Evolutionary conservation across 2,888 invertebrate species (phyloP).

Genomic region (Mimumesa dahlbomi): DNA sequence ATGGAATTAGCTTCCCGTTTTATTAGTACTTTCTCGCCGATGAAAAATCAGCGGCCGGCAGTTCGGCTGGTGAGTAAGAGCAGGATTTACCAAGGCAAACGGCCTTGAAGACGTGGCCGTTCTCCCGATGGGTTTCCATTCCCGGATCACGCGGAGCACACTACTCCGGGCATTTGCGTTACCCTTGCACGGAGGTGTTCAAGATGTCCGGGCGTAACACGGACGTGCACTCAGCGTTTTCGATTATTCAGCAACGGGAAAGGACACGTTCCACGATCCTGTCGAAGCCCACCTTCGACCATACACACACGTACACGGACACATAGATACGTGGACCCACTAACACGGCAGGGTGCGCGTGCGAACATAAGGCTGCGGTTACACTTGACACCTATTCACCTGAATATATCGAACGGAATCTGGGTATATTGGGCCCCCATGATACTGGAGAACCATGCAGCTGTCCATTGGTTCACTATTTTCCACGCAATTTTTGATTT

Average conservation of each 20-base stretch:
- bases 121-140: conserved; percentile 7
- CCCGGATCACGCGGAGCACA: conserved; percentile 1
- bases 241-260: conserved; percentile 63
- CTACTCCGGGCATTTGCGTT: conserved; percentile 28
- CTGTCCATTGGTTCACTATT: no score
- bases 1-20: no score
- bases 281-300: conserved; percentile 18
- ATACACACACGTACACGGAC: not conserved
- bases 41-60: not conserved
- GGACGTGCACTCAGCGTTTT: conserved; percentile 65
- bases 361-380: no score
- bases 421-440: no score
- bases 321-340: not conserved
- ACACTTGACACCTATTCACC: no score
- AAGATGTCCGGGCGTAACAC: conserved; percentile 50
- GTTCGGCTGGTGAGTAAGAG: not conserved
- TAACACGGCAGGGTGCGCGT: not conserved
- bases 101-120: conserved; percentile 17
- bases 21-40: not conserved
- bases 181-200: conserved; percentile 19
- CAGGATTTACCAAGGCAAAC: conserved; percentile 1
- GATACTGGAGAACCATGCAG: no score
- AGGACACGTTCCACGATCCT: conserved; percentile 51
- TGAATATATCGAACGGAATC: no score
- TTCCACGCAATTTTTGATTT: no score